Evolutionary conservation across 2,888 invertebrate genomes (phyloP), one percentile per base, ranked within the genome.

Genomic region (Troides helena): DNA sequence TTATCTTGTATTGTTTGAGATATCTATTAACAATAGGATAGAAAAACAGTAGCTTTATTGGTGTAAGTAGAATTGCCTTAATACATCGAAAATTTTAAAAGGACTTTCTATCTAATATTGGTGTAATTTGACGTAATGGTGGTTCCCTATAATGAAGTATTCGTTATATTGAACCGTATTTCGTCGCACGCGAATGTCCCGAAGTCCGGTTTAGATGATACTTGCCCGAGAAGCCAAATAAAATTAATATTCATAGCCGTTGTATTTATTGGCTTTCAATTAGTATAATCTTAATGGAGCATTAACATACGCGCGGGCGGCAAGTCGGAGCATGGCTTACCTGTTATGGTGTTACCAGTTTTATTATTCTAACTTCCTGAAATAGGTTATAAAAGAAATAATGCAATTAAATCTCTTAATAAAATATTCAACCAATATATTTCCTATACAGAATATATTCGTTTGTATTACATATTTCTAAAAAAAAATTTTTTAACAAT

Each of bases 251-350:
- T 92, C 92, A 92, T 92, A 91, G 92, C 88, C 83, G 90, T 90
- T 90, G 90, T 92, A 92, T 92, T 92, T 92, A 92, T 92, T 92
- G 92, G 90, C 92, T 91, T 92, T 92, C 92, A 92, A 92, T 92
- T 92, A 92, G 92, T 90, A 87, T 92, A 91, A 92, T 92, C 92
- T 90, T 92, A 91, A 92, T 92, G 90, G 92, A 88, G 90, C 89
- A 91, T 92, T 92, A 91, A 89, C 89, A 90, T 90, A 91, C 85
- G 87, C 86, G 87, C 87, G 85, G 85, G 85, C 86, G 88, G 85
- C 85, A 84, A 85, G 87, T 79, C 78, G 80, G 79, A 82, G 82
- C 82, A 83, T 85, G 84, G 84, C 85, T 84, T 82, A 80, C 80
- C 81, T 77, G 79, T 72, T 75, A 72, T 63, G 69, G 88, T 79